Evolutionary conservation across 2,113 vertebrate species (phyloP).

Genomic region (Nansenia antarctica): DNA sequence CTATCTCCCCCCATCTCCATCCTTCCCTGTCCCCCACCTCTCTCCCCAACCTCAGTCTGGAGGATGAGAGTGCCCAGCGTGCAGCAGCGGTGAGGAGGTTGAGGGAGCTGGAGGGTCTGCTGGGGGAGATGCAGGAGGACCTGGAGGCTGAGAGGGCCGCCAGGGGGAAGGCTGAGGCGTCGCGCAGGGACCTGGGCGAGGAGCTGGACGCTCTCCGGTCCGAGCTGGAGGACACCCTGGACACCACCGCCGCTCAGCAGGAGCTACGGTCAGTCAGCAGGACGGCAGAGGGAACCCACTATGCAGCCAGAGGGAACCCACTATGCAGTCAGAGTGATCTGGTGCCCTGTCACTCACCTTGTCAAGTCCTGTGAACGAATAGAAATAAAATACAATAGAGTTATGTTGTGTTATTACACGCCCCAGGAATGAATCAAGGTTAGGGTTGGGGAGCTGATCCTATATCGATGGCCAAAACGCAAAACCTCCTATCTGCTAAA

Average conservation of each 20-base stretch:
- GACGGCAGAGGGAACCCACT: too few species aligned
- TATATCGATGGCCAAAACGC: too few species aligned
- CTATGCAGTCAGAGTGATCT: too few species aligned
- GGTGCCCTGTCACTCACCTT: too few species aligned
- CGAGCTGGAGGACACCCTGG: slow-evolving; percentile 93
- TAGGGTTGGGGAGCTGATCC: too few species aligned
- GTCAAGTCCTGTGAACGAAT: too few species aligned
- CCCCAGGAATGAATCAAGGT: too few species aligned
- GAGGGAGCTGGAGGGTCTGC: slow-evolving; percentile 86
- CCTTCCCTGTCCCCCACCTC: background rate
- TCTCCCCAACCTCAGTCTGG: slow-evolving; percentile 72
- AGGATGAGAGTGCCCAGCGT: slow-evolving; percentile 87
- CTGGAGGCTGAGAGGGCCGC: slow-evolving; percentile 83
- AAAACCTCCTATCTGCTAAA: too few species aligned
- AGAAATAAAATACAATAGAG: too few species aligned
- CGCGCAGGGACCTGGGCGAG: slow-evolving; percentile 87
- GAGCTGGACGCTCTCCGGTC: slow-evolving; percentile 90
- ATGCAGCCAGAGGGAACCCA: too few species aligned
- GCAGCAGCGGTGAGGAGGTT: slow-evolving; percentile 85
- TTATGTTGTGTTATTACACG: too few species aligned
- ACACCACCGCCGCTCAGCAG: slow-evolving; percentile 90
- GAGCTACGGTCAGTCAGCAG: slow-evolving; percentile 82
- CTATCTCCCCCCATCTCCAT: background rate
- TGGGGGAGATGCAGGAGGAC: slow-evolving; percentile 92
- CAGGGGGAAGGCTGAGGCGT: slow-evolving; percentile 87